These are phyloP conservation scores for Eriosoma lanigerum DNA, from an alignment of 1,140 invertebrate genomes.

Conservation along the genomic window DNA sequence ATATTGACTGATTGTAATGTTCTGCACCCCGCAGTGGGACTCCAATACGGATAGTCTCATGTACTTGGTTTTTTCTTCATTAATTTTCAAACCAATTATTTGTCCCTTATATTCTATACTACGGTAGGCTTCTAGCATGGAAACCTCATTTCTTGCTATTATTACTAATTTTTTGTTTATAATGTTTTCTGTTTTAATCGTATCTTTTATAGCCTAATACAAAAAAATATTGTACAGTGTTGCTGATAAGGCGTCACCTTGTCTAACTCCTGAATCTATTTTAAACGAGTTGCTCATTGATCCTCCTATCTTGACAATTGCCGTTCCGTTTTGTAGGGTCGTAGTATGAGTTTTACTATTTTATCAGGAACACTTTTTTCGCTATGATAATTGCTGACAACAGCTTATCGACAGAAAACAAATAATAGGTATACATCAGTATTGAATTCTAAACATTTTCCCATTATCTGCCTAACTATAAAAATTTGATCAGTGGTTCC, in stretches of 20 bases:
- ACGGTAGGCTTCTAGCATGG: neutral
- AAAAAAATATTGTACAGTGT: constrained; percentile 1
- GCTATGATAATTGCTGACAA: too few relatives aligned
- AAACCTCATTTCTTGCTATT: neutral
- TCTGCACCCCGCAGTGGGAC: neutral
- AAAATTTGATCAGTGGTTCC: too few relatives aligned
- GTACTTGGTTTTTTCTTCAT: neutral
- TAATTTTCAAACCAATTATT: neutral
- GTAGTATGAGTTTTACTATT: constrained; percentile 14
- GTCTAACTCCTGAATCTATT: neutral
- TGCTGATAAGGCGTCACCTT: constrained; percentile 9
- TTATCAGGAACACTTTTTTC: too few relatives aligned
- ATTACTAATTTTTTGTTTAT: neutral
- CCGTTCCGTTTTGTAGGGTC: neutral
- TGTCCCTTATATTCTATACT: neutral
- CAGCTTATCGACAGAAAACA: neutral
- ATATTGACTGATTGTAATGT: neutral
- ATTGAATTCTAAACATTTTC: neutral
- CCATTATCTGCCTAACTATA: neutral
- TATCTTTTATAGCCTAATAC: constrained; percentile 22
- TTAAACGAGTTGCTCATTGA: constrained; percentile 4
- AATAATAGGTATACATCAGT: neutral
- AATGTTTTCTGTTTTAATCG: constrained; percentile 13
- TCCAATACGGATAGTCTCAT: neutral
- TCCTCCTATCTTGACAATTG: neutral